Conservation (phyloP, 2,888 invertebrate species). For the Leptinotarsa haldemani region DNA sequence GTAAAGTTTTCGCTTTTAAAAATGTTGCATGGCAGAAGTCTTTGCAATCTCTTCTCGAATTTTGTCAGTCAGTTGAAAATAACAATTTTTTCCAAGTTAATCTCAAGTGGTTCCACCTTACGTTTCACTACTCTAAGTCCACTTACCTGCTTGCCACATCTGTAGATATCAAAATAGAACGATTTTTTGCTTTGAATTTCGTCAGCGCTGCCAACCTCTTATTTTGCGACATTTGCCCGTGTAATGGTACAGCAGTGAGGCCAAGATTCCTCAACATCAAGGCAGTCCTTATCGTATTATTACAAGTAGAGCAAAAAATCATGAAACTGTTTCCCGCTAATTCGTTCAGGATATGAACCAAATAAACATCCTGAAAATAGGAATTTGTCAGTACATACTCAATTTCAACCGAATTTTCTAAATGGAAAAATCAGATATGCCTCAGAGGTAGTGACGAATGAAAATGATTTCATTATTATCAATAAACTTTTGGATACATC, state of each 20-base stretch:
- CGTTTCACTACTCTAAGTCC: not conserved
- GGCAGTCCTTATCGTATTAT: slow-evolving; percentile 89
- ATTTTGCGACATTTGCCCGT: slow-evolving; percentile 99
- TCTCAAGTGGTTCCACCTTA: too few relatives aligned
- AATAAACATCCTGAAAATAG: slow-evolving; percentile 85
- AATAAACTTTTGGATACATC: slow-evolving; percentile 47
- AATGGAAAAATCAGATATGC: slow-evolving; percentile 25
- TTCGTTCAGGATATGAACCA: slow-evolving; percentile 95
- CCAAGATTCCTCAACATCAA: slow-evolving; percentile 91
- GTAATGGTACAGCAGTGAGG: slow-evolving; percentile 94
- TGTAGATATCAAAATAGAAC: slow-evolving; percentile 97
- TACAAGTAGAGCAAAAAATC: slow-evolving; percentile 97
- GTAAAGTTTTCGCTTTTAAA: too few relatives aligned
- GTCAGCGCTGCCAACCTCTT: slow-evolving; percentile 94
- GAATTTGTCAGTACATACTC: not conserved
- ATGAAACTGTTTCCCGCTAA: slow-evolving; percentile 95
- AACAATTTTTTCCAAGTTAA: too few relatives aligned
- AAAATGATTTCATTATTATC: slow-evolving; percentile 44
- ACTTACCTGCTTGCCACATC: slow-evolving; percentile 95
- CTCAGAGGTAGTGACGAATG: slow-evolving; percentile 61
- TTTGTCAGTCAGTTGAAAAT: too few relatives aligned
- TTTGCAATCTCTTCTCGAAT: too few relatives aligned
- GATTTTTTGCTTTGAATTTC: slow-evolving; percentile 93
- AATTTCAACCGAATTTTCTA: not conserved
- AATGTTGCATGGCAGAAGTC: too few relatives aligned